Base-by-base conservation (phyloP, 2,888 invertebrate genomes). In the Cataglyphis livida region DNA sequence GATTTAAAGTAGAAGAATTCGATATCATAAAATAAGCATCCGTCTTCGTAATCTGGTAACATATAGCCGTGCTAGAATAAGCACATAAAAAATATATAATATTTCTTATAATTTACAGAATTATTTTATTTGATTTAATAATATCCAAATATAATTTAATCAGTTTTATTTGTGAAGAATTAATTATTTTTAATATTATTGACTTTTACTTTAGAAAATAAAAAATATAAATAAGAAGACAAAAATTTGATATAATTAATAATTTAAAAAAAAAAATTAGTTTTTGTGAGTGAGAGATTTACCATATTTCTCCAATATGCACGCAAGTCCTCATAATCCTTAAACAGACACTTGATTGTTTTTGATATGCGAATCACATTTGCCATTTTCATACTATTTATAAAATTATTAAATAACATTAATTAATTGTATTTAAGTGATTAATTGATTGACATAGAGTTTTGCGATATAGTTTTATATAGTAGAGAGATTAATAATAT, bases 271-370 rank as follows among this genome's bases (percentile, higher is more conserved):
- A 54, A 71, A 2, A 57, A 25, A 71, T 54, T 57, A 54, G 0
- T 28, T 65, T 71, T 41, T 2, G 59, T 61, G 32, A 64, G 35
- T 51, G 48, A 5, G 1, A 18, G 18, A 70, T 66, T 66, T 21
- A 94, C 94, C 94, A 94, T 94, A 84, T 94, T 94, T 87, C 94
- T 93, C 94, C 94, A 95, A 79, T 94, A 93, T 73, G 92, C 91
- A 28, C 92, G 90, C 41, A 94, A 78, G 10, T 93, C 92, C 25
- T 88, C 87, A 68, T 94, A 94, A 85, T 91, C 91, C 65, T 87
- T 84, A 71, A 93, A 94, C 0, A 88, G 85, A 83, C 92, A 89
- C 6, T 81, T 93, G 57, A 94, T 89, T 51, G 84, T 75, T 85
- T 92, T 93, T 3, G 91, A 90, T 73, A 93, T 84, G 35, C 91